Evolutionary conservation across 2,797 vertebrate species (phyloP).

Genomic region (Selene dorsalis): DNA sequence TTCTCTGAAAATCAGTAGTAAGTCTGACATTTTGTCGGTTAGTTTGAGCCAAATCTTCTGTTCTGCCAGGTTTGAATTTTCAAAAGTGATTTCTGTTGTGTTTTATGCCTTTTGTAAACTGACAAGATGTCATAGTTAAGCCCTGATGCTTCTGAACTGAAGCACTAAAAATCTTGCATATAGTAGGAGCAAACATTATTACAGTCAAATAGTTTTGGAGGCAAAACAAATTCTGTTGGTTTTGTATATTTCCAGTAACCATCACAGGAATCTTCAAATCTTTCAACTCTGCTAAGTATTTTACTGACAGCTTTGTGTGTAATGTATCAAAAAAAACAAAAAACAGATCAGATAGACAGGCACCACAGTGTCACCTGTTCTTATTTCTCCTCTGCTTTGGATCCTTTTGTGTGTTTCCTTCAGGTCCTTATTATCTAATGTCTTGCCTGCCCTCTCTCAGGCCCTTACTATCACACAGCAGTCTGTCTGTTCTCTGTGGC

Average conservation of each 20-base stretch:
- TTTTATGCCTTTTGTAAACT: background rate
- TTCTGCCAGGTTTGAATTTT: background rate
- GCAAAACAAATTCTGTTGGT: too few relatives aligned
- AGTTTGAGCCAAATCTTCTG: background rate
- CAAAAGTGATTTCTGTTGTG: background rate
- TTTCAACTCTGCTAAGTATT: background rate
- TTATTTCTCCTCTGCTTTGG: background rate
- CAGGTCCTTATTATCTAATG: conserved; percentile 26
- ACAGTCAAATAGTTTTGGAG: background rate
- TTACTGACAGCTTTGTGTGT: conserved; percentile 4
- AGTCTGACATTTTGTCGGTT: background rate
- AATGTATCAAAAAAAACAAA: background rate
- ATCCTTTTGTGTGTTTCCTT: conserved; percentile 21
- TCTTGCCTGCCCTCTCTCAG: conserved; percentile 15
- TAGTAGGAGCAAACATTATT: background rate
- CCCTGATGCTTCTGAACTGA: background rate
- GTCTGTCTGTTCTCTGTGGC: conserved; percentile 30
- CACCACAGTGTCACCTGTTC: conserved; percentile 7
- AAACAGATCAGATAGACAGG: background rate
- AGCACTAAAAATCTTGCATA: background rate
- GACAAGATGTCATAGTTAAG: background rate
- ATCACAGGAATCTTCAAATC: background rate
- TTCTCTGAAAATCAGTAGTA: background rate
- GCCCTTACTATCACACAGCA: conserved; percentile 25
- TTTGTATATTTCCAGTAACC: background rate